These are phyloP conservation scores for Ganaspis sp. DNA, from an alignment of 1,140 invertebrate genomes.

Conservation along the genomic window DNA sequence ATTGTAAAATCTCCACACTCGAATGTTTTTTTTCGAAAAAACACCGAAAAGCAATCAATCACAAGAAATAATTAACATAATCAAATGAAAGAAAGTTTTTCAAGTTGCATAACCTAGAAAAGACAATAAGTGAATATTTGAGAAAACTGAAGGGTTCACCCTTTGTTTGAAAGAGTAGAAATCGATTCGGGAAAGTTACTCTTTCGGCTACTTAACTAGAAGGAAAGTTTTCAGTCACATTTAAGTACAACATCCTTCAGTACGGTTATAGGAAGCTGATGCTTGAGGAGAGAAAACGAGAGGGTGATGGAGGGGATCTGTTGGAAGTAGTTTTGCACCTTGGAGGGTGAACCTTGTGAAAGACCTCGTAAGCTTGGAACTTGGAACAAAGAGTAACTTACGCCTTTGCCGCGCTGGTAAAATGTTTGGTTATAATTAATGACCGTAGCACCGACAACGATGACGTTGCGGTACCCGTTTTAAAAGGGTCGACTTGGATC, in stretches of 20 bases:
- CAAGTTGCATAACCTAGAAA: no score
- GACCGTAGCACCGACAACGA: constrained; percentile 12
- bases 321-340: constrained; percentile 27
- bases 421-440: constrained; percentile 30
- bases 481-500: constrained; percentile 13
- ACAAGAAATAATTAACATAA: no score
- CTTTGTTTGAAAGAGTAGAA: not conserved
- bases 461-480: constrained; percentile 16
- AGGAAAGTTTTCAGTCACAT: constrained; percentile 18
- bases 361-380: constrained; percentile 21
- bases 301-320: constrained; percentile 37
- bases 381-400: constrained; percentile 28
- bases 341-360: constrained; percentile 15
- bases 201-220: constrained; percentile 22
- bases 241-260: constrained; percentile 25
- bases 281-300: constrained; percentile 17
- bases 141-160: no score
- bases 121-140: no score
- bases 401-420: constrained; percentile 13
- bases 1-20: no score
- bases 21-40: no score
- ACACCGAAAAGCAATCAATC: no score
- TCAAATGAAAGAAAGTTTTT: no score
- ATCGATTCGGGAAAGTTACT: constrained; percentile 12
- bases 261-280: constrained; percentile 23